These are phyloP conservation scores for Cancer borealis DNA, from an alignment of 2,888 invertebrate species.

Conservation along the genomic window DNA sequence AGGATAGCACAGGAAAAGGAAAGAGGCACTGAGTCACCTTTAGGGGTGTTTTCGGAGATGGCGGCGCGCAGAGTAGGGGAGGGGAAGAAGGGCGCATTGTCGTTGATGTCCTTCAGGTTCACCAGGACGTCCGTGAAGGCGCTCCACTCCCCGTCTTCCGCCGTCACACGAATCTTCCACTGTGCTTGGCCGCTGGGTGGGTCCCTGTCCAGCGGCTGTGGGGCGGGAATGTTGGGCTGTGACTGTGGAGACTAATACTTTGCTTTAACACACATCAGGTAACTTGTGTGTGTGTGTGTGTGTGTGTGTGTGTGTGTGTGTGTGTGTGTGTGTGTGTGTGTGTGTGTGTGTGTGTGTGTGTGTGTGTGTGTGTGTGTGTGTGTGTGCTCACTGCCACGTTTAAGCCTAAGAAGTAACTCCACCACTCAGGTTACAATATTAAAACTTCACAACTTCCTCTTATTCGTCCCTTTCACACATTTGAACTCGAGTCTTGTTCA, in stretches of 20 bases:
- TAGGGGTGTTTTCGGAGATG: constrained; percentile 67
- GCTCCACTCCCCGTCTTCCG: constrained; percentile 12
- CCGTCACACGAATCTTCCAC: constrained; percentile 30
- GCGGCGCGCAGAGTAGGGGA: constrained; percentile 58
- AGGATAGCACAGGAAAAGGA: background rate
- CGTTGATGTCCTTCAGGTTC: constrained; percentile 44
- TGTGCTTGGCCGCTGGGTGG: constrained; percentile 2
- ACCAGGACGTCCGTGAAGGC: constrained; percentile 23
- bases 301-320: constrained; percentile 48
- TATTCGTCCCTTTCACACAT: background rate
- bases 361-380: constrained; percentile 42
- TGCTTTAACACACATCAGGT: background rate
- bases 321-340: constrained; percentile 42
- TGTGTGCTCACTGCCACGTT: background rate
- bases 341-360: constrained; percentile 47
- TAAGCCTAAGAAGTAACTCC: background rate
- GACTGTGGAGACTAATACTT: background rate
- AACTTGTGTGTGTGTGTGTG: constrained; percentile 30
- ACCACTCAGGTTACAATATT: too few species aligned
- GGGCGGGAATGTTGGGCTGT: background rate
- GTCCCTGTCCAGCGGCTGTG: constrained; percentile 40
- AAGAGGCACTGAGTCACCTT: constrained; percentile 52
- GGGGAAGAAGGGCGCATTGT: constrained; percentile 41
- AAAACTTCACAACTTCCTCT: background rate
- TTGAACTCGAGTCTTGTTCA: background rate